phyloP scores from a whole-genome alignment of 2,888 invertebrate genomes.

The Byasa hedistus region DNA sequence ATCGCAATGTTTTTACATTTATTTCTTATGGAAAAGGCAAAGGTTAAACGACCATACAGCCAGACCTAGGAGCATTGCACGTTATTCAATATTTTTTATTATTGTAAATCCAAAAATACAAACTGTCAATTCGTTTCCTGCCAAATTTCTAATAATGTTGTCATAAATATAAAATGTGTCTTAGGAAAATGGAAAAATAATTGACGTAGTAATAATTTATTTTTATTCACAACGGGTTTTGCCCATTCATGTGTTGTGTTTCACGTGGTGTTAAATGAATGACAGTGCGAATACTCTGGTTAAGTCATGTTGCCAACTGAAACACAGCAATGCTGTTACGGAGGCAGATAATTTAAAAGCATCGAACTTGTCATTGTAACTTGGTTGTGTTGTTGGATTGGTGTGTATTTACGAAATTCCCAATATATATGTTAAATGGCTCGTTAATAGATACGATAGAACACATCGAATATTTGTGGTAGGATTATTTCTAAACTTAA shows the following conservation, averaged over 20 bases:
- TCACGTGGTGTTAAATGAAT: no score
- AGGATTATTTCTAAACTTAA: background rate
- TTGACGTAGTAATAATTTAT: background rate
- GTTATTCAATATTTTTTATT: background rate
- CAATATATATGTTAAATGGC: background rate
- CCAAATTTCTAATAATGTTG: background rate
- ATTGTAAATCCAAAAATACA: background rate
- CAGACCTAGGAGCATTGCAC: background rate
- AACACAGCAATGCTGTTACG: background rate
- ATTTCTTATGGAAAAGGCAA: background rate
- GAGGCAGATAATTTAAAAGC: background rate
- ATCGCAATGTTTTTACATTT: background rate
- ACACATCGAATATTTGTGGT: background rate
- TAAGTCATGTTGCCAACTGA: no score
- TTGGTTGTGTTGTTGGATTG: background rate
- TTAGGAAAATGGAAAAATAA: background rate
- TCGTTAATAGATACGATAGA: background rate
- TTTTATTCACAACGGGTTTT: no score
- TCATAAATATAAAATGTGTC: background rate
- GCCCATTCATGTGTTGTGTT: no score
- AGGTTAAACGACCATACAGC: background rate
- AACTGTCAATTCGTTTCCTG: background rate
- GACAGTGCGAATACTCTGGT: no score
- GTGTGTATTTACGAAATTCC: background rate
- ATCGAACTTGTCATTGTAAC: background rate